Evolutionary conservation across 2,113 vertebrate genomes (phyloP).

Genomic region (Zosterops hypoxanthus): DNA sequence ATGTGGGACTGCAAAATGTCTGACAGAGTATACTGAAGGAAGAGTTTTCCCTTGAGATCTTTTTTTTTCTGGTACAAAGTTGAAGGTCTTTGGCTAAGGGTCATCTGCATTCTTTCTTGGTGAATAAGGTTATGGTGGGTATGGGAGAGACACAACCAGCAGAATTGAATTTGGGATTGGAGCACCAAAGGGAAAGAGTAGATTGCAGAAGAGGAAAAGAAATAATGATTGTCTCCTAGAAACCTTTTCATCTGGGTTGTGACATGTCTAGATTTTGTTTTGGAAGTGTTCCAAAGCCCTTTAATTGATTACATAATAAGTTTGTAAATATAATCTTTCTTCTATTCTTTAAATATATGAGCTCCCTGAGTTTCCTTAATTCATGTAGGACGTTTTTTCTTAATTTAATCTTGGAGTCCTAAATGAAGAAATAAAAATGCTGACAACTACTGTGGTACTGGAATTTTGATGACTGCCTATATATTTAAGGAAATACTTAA

Average conservation of each 20-base stretch:
- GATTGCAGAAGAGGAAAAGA: neutral
- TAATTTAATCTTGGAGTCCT: neutral
- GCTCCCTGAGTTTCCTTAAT: neutral
- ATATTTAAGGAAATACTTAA: neutral
- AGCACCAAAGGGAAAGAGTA: neutral
- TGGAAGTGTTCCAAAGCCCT: neutral
- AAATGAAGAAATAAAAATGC: conserved; percentile 21
- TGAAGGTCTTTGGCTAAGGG: neutral
- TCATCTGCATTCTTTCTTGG: neutral
- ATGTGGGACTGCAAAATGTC: neutral
- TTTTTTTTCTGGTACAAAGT: neutral
- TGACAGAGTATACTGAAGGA: neutral
- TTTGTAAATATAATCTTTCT: neutral
- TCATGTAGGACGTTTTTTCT: neutral
- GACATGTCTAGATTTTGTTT: neutral
- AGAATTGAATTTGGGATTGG: neutral
- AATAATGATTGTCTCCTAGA: neutral
- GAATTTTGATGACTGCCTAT: neutral
- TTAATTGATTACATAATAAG: neutral
- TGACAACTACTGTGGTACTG: neutral
- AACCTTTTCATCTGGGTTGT: neutral
- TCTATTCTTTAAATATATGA: neutral
- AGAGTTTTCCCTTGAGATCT: neutral
- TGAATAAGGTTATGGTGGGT: neutral
- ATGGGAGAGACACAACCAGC: neutral